Conservation (phyloP, 2,888 invertebrate species). For the Oscheius sp. region DNA sequence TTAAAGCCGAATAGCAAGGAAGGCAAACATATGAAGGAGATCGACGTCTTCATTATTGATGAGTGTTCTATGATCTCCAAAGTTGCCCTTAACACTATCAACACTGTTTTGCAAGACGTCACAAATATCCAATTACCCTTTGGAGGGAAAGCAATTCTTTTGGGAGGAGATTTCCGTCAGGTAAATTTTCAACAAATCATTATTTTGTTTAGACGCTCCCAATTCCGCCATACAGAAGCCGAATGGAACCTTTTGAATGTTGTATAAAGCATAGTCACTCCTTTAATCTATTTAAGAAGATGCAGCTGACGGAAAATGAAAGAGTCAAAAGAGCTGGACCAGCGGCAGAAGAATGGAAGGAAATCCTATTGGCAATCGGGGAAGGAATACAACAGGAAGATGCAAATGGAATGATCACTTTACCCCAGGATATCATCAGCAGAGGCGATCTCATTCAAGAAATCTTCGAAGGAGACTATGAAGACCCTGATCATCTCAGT, state of each 20-base stretch:
- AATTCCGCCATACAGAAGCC: too few species aligned
- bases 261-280: constrained; percentile 24
- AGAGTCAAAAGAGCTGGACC: constrained; percentile 13
- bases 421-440: constrained; percentile 8
- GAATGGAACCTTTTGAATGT: constrained; percentile 10
- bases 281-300: constrained; percentile 17
- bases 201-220: too few species aligned
- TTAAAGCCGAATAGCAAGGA: not conserved
- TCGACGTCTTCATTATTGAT: constrained; percentile 26
- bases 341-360: constrained; percentile 10
- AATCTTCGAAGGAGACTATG: constrained; percentile 15
- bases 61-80: constrained; percentile 35
- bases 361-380: constrained; percentile 27
- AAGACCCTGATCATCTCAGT: not conserved
- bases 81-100: constrained; percentile 23
- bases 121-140: constrained; percentile 26
- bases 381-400: constrained; percentile 24
- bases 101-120: constrained; percentile 31
- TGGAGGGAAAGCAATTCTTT: constrained; percentile 31
- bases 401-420: constrained; percentile 7
- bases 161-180: constrained; percentile 40
- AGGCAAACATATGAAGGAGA: not conserved
- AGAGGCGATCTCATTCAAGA: constrained; percentile 3
- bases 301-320: constrained; percentile 14
- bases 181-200: constrained; percentile 25